Evolutionary conservation across 35 echinoderm and acorn worm species (phyloP).

Genomic region (Ptychodera flava): DNA sequence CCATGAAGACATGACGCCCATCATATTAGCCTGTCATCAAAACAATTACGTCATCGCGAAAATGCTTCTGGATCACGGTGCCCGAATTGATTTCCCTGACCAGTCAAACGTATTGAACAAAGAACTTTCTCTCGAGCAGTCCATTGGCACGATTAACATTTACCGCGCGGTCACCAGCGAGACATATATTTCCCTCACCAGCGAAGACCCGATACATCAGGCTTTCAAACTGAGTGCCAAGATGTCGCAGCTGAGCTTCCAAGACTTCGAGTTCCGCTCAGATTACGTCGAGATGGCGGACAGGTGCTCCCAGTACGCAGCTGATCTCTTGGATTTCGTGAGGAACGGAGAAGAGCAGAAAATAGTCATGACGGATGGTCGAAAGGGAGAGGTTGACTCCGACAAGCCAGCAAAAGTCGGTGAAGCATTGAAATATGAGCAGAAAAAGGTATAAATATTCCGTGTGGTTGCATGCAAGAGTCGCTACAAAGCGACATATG

Average conservation of each 20-base stretch:
- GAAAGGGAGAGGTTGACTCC: not conserved
- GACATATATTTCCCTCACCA: not conserved
- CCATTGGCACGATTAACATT: not conserved
- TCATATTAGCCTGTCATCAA: not conserved
- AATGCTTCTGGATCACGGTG: not conserved
- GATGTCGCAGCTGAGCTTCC: not conserved
- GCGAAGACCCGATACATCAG: not conserved
- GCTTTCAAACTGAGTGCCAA: not conserved
- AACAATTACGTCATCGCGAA: not conserved
- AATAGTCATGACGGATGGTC: not conserved
- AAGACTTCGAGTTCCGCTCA: slow-evolving; percentile 49
- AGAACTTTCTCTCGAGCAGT: not conserved
- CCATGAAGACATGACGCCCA: not conserved
- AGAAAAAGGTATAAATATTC: no score
- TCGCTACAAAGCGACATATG: no score
- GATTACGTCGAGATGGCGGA: slow-evolving; percentile 48
- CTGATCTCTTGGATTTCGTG: slow-evolving; percentile 50
- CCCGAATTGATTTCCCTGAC: not conserved
- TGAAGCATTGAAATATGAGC: not conserved
- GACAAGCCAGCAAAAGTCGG: not conserved
- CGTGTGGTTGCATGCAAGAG: no score
- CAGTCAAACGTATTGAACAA: not conserved
- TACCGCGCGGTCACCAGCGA: not conserved
- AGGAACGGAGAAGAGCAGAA: slow-evolving; percentile 53
- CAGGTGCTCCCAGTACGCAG: slow-evolving; percentile 50